Conservation (phyloP, 2,888 invertebrate genomes). For the Netelia fuscicornis region DNA sequence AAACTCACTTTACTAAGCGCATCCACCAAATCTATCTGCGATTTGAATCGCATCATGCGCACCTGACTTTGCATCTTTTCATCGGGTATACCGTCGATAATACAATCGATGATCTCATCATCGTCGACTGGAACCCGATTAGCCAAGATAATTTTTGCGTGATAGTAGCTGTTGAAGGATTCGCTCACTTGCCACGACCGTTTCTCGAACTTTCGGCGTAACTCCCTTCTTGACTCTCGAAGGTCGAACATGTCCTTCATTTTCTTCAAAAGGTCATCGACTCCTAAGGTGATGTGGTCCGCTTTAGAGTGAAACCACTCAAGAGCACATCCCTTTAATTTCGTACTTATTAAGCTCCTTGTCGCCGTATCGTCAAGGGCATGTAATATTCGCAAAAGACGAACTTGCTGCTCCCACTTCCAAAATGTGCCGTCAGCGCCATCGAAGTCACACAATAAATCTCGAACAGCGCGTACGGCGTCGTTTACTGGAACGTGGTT, state of each 20-base stretch:
- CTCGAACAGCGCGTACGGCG: too few species aligned
- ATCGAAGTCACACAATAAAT: too few species aligned
- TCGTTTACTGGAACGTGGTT: too few species aligned
- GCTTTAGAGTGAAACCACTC: conserved; percentile 55
- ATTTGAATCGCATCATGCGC: too few species aligned
- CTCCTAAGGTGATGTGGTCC: conserved; percentile 16
- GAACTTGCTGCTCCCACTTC: too few species aligned
- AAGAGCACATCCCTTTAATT: neutral
- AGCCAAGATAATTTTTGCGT: neutral
- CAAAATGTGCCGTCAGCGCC: too few species aligned
- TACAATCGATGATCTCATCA: conserved; percentile 11
- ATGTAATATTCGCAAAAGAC: too few species aligned
- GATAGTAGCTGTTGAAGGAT: conserved; percentile 27
- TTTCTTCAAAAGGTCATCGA: neutral
- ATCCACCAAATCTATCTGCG: too few species aligned
- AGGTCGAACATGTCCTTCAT: conserved; percentile 10
- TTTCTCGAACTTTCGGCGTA: conserved; percentile 6
- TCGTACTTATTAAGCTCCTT: too few species aligned
- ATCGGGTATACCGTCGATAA: conserved; percentile 22
- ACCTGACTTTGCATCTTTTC: neutral
- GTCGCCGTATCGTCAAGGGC: too few species aligned
- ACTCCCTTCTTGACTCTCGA: neutral
- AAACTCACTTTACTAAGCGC: too few species aligned
- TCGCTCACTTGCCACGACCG: conserved; percentile 17
- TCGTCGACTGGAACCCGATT: neutral